Base-by-base conservation (phyloP, 2,797 vertebrate species). In the Acanthopagrus latus region DNA sequence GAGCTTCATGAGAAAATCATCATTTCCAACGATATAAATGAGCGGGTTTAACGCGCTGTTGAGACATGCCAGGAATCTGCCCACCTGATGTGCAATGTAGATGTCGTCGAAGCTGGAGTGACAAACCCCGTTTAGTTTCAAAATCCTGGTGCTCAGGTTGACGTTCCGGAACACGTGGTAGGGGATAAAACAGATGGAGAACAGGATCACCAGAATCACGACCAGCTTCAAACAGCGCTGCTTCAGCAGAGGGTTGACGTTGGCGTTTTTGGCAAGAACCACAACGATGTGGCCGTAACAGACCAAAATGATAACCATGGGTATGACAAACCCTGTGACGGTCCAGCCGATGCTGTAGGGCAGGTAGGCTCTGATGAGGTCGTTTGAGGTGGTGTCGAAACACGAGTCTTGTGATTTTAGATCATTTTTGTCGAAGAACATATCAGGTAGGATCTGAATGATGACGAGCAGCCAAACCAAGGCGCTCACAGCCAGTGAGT, bases 1-100 rank as follows among this genome's bases (percentile, higher is more conserved):
- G 0, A 95, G 38, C 3, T 66, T 89, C 33, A 76, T 55, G n/a
- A 92, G 41, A 62, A 95, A 95, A 21, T 94, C 86, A 21, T 95
- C 92, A 1, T 93, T 95, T 7, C 93, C 92, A 0, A 95, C 86
- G 2, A 96, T 75, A 0, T 97, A 97, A 20, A 97, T 92, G 3
- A 97, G 78, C 0, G 96, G 96, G 63, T 97, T 96, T 21, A 97
- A 83, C 6, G 93, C 92, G 14, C 96, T 96, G 90, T 96, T 97
- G 5, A 96, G 82, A 69, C 95, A 94, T 5, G 92, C 95, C 77
- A 97, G 85, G 2, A 94, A 95, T 3, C 95, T 85, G 29, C 94
- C 91, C 4, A 97, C 91, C 87, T 97, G 96, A 59, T 97, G 95
- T 12, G 90, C 92, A 2, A 96, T 0, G 10, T 97, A 96, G 25